A percentile compares a stretch with the other conserved stretches of the same genome.
These are phyloP conservation scores for Rhinichthys osculus DNA, from an alignment of 2,797 vertebrate species.

Conservation along the genomic window DNA sequence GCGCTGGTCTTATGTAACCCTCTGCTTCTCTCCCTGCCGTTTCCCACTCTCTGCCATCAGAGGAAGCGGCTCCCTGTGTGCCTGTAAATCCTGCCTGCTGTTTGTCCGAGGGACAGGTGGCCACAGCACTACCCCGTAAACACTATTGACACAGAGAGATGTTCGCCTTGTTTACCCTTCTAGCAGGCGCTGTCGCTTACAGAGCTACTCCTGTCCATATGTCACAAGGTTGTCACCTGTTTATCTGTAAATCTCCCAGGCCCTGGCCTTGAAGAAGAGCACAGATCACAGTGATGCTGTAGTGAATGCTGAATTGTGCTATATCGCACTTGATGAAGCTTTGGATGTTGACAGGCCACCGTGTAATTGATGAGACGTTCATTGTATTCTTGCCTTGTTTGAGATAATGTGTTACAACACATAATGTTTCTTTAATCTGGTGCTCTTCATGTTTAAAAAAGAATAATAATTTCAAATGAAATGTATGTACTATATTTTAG, in stretches of 20 bases:
- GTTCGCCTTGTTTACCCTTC: conserved; percentile 81
- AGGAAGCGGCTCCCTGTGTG: conserved; percentile 50
- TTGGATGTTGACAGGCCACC: background rate
- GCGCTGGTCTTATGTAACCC: conserved; percentile 61
- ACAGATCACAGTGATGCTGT: conserved; percentile 20
- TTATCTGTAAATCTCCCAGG: conserved; percentile 71
- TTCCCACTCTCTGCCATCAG: conserved; percentile 60
- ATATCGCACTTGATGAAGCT: conserved; percentile 14
- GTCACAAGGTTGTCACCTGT: conserved; percentile 76
- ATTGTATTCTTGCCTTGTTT: background rate
- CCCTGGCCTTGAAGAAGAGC: conserved; percentile 8
- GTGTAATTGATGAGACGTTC: conserved; percentile 5
- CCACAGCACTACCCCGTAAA: conserved; percentile 76
- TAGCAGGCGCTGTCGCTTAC: conserved; percentile 74
- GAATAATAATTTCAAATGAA: no score
- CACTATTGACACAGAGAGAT: conserved; percentile 76
- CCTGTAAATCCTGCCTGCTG: conserved; percentile 56
- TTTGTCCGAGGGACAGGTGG: conserved; percentile 82
- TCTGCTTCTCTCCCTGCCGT: conserved; percentile 47
- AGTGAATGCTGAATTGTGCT: conserved; percentile 45
- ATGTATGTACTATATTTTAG: no score
- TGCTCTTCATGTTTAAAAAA: no score
- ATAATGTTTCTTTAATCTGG: background rate
- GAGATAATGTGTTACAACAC: background rate
- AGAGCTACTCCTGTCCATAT: conserved; percentile 76